Evolutionary conservation across 2,113 vertebrate genomes (phyloP), one percentile per base, ranked within the genome.

Genomic region (Salvelinus alpinus): DNA sequence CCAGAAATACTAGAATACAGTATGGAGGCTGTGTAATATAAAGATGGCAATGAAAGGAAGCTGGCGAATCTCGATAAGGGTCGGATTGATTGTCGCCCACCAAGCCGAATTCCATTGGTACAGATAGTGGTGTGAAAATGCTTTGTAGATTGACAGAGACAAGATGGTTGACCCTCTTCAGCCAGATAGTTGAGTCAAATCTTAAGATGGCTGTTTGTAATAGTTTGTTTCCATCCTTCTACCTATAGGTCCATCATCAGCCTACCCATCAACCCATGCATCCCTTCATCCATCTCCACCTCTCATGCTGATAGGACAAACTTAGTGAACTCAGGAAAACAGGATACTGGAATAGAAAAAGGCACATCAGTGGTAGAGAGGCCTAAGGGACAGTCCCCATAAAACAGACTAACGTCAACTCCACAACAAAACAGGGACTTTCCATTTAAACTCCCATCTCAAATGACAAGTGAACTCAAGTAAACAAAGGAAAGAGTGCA

Each of bases 11-110:
- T 18, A 77, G 71, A 80, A 82, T 57, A 60, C 76, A 14, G 22
- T 31, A 74, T 29, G 54, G 74, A 47, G 69, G 80, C 77, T 0
- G 14, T 38, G 60, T n/a, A 38, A 29, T 44, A 54, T 70, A 62
- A 3, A 62, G 20, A 57, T 57, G 38, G 9, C 34, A n/a, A n/a
- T 44, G 9, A 34, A 4, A 38, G n/a, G 68, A 70, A 80, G 62
- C 14, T 0, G 67, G 80, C 76, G 78, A 80, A 77, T 79, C 18
- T 57, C 54, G 54, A 57, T 57, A 70, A 11, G 75, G 66, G 84
- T 67, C 4, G n/a, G 27, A 14, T 24, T 3, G 70, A 65, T 60
- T 75, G 76, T 44, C 59, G 31, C 8, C 51, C 20, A 3, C 24
- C 13, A 29, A 34, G 7, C n/a, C 14, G 3, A 1, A 8, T n/a